These are phyloP conservation scores for Agonopterix subpropinquella DNA, from an alignment of 2,888 invertebrate genomes.

Conservation along the genomic window DNA sequence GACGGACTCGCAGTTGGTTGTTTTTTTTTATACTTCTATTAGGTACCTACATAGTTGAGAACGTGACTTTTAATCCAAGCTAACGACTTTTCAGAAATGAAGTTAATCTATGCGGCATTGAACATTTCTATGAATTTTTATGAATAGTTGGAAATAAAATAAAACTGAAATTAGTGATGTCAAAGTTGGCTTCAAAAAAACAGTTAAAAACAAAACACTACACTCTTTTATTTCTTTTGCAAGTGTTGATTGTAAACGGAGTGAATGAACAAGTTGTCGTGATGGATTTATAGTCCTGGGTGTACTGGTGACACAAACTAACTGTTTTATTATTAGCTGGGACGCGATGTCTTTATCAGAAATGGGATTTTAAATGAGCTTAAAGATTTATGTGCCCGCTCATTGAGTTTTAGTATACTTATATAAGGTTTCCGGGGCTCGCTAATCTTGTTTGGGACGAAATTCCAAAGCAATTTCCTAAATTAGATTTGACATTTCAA, in stretches of 20 bases:
- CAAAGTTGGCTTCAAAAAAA: too few relatives aligned
- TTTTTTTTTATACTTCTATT: too few relatives aligned
- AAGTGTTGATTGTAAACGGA: neutral
- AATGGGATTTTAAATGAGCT: slow-evolving; percentile 6
- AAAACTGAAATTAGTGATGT: too few relatives aligned
- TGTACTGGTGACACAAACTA: slow-evolving; percentile 25
- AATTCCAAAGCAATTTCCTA: neutral
- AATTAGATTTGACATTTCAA: neutral
- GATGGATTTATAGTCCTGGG: slow-evolving; percentile 44
- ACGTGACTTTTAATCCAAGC: too few relatives aligned
- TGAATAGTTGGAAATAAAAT: too few relatives aligned
- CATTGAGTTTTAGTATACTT: slow-evolving; percentile 4
- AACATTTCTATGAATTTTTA: too few relatives aligned
- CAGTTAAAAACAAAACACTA: too few relatives aligned
- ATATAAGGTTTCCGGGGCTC: slow-evolving; percentile 1
- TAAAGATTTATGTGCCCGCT: slow-evolving; percentile 5
- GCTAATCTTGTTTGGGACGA: slow-evolving; percentile 1
- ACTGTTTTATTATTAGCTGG: slow-evolving; percentile 14
- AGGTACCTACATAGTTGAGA: too few relatives aligned
- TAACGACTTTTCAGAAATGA: neutral
- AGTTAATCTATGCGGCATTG: neutral
- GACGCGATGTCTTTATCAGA: slow-evolving; percentile 13
- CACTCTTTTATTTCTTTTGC: too few relatives aligned
- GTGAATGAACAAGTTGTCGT: slow-evolving; percentile 23
- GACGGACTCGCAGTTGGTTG: too few relatives aligned